Percentiles rank a stretch among this genome's conserved stretches.
Evolutionary conservation across 2,113 vertebrate species (phyloP).

Genomic region (Eublepharis macularius): DNA sequence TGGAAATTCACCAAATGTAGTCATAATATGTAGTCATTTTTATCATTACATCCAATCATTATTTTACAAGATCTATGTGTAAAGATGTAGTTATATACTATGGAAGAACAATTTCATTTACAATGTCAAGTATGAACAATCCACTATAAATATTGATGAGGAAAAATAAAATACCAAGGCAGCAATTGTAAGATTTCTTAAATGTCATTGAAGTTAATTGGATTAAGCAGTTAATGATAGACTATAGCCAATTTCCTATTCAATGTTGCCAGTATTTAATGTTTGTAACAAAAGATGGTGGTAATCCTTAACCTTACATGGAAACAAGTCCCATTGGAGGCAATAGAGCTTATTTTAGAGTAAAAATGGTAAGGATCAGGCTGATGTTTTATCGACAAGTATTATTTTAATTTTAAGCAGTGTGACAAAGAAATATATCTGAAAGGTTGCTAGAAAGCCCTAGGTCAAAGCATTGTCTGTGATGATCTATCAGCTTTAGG

Average conservation of each 20-base stretch:
- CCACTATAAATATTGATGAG: not conserved
- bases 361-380: not conserved
- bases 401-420: constrained; percentile 25
- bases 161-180: not conserved
- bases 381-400: not conserved
- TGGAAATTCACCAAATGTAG: not conserved
- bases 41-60: too few species aligned
- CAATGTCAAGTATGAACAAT: not conserved
- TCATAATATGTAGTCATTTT: not conserved
- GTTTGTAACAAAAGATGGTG: constrained; percentile 21
- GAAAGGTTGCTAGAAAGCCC: constrained; percentile 39
- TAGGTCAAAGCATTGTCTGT: constrained; percentile 20
- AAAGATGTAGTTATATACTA: accelerated
- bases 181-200: not conserved
- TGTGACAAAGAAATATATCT: not conserved
- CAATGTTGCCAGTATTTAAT: not conserved
- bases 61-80: not conserved
- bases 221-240: not conserved
- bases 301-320: not conserved
- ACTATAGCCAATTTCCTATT: not conserved
- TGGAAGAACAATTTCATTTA: constrained; percentile 2
- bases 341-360: not conserved
- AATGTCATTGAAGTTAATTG: not conserved
- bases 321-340: not conserved
- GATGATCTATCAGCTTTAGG: constrained; percentile 47